A percentile compares a stretch with the other conserved stretches of the same genome.
phyloP scores from a whole-genome alignment of 2,797 vertebrate genomes.

The Rhyacichthys aspro region DNA sequence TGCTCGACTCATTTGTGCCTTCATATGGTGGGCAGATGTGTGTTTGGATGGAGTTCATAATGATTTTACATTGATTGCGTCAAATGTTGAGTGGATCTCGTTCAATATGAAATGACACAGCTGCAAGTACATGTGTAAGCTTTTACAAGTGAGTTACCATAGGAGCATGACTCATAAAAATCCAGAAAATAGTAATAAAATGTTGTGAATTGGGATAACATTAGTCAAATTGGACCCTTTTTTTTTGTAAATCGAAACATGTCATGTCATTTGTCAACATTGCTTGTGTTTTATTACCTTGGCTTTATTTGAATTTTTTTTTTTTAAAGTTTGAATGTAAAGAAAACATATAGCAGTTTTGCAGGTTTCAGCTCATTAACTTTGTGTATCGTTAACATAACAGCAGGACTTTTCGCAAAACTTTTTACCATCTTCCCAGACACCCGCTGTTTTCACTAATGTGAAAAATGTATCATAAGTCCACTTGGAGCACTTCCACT shows the following conservation, averaged over 20 bases:
- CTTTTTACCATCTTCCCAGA: constrained; percentile 37
- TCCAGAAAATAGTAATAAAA: not conserved
- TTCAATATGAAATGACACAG: constrained; percentile 12
- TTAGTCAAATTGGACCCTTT: constrained; percentile 3
- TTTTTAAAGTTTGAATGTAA: constrained; percentile 21
- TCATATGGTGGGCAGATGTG: constrained; percentile 39
- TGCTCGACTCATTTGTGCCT: constrained; percentile 26
- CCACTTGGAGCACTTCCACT: constrained; percentile 35
- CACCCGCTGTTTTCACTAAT: constrained; percentile 24
- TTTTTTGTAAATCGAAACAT: constrained; percentile 8
- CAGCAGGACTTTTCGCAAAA: constrained; percentile 38
- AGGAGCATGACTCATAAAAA: constrained; percentile 9
- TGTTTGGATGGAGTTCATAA: not conserved
- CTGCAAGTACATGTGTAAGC: not conserved
- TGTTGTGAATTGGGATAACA: constrained; percentile 6
- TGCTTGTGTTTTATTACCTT: constrained; percentile 1
- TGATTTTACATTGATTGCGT: constrained; percentile 5
- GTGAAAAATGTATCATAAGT: constrained; percentile 31
- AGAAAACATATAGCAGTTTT: constrained; percentile 30
- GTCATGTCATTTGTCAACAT: not conserved
- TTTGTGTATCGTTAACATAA: constrained; percentile 41
- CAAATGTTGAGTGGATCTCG: not conserved
- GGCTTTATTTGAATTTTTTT: constrained; percentile 31
- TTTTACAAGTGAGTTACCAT: constrained; percentile 2
- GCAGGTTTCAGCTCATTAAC: constrained; percentile 45